These are phyloP conservation scores for Halcyon leucocephala DNA, from an alignment of 2,797 vertebrate species.

Conservation along the genomic window DNA sequence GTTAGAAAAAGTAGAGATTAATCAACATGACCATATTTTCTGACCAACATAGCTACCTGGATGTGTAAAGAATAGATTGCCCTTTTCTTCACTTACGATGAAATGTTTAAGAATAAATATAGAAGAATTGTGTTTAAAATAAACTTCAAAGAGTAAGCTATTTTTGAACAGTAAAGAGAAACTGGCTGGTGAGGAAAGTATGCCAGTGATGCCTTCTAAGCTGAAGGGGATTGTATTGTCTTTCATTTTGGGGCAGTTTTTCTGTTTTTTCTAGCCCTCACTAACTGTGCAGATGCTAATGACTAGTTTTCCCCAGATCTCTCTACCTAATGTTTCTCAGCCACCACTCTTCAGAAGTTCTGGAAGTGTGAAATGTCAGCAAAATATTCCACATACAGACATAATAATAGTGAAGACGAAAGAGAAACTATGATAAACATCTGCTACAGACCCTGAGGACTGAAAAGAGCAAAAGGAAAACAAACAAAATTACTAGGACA, in stretches of 20 bases:
- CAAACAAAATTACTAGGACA: background rate
- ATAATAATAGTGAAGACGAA: background rate
- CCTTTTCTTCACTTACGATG: background rate
- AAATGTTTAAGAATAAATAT: background rate
- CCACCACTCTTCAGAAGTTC: background rate
- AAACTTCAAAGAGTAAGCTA: background rate
- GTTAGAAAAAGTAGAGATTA: background rate
- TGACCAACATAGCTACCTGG: background rate
- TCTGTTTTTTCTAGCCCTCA: background rate
- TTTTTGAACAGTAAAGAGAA: background rate
- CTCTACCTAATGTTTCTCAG: background rate
- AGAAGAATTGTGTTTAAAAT: background rate
- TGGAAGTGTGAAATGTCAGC: background rate
- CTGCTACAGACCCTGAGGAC: background rate
- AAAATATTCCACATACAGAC: background rate
- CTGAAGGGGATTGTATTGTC: background rate
- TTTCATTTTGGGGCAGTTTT: background rate
- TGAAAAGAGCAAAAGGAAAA: background rate
- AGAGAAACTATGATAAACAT: constrained; percentile 8
- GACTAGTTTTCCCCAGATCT: background rate
- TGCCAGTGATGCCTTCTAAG: background rate
- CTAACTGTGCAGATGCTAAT: background rate
- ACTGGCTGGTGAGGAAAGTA: background rate
- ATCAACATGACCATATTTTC: background rate
- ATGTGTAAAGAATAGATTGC: background rate